phyloP scores from a whole-genome alignment of 2,888 invertebrate genomes.

The Axea sp. region DNA sequence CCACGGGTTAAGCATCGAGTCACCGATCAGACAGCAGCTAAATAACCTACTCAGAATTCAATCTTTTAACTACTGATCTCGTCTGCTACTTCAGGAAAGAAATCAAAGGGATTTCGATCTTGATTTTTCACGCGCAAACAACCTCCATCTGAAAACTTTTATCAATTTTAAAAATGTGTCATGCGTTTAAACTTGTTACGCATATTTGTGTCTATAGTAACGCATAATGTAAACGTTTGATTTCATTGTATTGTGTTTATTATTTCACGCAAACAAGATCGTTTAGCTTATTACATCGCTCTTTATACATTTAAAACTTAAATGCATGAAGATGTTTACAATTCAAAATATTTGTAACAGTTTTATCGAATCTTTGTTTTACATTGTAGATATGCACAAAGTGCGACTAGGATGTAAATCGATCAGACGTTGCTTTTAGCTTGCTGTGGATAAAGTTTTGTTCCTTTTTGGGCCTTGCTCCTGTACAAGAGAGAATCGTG shows the following conservation, averaged over 20 bases:
- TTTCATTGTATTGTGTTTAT: too few relatives aligned
- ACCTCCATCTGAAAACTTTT: constrained; percentile 4
- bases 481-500: constrained; percentile 77
- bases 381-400: constrained; percentile 75
- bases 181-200: too few relatives aligned
- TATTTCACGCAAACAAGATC: too few relatives aligned
- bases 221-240: too few relatives aligned
- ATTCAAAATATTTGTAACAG: constrained; percentile 5
- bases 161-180: too few relatives aligned
- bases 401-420: constrained; percentile 77
- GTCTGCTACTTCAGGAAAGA: constrained; percentile 11
- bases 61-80: constrained; percentile 66
- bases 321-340: background rate
- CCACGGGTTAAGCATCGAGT: constrained; percentile 72
- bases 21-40: constrained; percentile 48
- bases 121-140: constrained; percentile 32
- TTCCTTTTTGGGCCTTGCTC: constrained; percentile 75
- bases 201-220: too few relatives aligned
- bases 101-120: constrained; percentile 27
- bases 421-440: constrained; percentile 75
- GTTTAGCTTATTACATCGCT: too few relatives aligned
- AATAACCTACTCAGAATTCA: constrained; percentile 67
- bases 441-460: constrained; percentile 69
- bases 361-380: constrained; percentile 64
- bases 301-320: too few relatives aligned